A percentile compares a stretch with the other conserved stretches of the same genome.
phyloP scores from a whole-genome alignment of 2,888 invertebrate genomes.

The Plebejus anna region DNA sequence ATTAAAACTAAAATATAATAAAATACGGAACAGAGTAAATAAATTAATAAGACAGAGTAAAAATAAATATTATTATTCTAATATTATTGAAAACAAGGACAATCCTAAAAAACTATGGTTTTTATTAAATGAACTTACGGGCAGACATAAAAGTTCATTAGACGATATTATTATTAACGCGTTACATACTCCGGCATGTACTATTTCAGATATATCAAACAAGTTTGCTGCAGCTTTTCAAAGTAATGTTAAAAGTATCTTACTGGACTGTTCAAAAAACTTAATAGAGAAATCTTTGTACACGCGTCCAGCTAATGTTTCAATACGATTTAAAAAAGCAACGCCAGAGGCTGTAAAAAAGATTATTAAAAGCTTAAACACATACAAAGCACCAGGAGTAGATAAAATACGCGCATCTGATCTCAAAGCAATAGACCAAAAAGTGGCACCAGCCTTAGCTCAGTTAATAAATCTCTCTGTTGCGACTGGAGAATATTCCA shows the following conservation, averaged over 20 bases:
- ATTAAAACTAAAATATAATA: conserved; percentile 29
- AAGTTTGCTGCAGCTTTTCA: not conserved
- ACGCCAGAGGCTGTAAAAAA: not conserved
- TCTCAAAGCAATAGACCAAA: not conserved
- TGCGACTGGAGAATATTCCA: not conserved
- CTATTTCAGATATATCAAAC: not conserved
- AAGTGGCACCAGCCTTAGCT: not conserved
- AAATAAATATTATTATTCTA: not conserved
- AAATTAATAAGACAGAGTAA: conserved; percentile 26
- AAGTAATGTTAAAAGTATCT: not conserved
- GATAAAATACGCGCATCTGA: not conserved
- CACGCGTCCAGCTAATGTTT: not conserved
- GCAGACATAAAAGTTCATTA: too few species aligned
- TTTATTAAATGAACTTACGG: too few species aligned
- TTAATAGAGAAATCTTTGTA: not conserved
- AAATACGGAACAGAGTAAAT: conserved; percentile 33
- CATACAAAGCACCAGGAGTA: not conserved
- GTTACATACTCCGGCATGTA: not conserved
- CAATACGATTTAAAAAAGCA: not conserved
- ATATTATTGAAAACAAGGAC: too few species aligned
- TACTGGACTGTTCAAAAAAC: not conserved
- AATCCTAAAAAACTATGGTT: too few species aligned
- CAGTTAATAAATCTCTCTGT: not conserved
- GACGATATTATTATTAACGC: not conserved
- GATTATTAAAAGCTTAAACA: not conserved